phyloP scores from a whole-genome alignment of 2,113 vertebrate genomes.

The Ardeotis arabs region DNA sequence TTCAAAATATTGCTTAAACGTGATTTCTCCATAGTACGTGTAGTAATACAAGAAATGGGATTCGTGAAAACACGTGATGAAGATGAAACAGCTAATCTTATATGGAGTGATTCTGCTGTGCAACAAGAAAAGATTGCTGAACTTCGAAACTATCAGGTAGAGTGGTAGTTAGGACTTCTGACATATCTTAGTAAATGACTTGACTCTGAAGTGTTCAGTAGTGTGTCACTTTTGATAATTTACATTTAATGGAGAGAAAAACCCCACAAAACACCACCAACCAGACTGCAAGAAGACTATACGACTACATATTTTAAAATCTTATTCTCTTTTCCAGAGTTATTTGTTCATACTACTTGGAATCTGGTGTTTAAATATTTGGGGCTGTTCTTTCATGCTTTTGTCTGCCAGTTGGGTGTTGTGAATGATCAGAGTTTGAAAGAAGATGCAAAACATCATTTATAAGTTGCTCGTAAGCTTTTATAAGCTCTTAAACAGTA shows the following conservation, averaged over 20 bases:
- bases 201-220: not conserved
- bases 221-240: not conserved
- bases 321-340: not conserved
- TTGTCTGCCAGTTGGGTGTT: not conserved
- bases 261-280: not conserved
- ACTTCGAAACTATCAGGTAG: conserved; percentile 96
- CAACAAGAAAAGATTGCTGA: conserved; percentile 98
- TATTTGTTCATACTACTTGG: not conserved
- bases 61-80: conserved; percentile 92
- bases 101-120: conserved; percentile 95
- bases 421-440: not conserved
- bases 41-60: conserved; percentile 89
- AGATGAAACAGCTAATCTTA: conserved; percentile 96
- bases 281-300: not conserved
- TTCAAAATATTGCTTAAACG: not conserved
- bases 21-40: conserved; percentile 81
- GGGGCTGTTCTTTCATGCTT: not conserved
- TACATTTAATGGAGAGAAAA: not conserved
- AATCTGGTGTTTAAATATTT: not conserved
- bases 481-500: not conserved
- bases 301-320: not conserved
- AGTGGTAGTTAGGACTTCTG: not conserved
- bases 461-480: not conserved
- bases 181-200: not conserved
- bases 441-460: not conserved